Conservation (phyloP, 2,888 invertebrate genomes). For the Caenorhabditis sp. region DNA sequence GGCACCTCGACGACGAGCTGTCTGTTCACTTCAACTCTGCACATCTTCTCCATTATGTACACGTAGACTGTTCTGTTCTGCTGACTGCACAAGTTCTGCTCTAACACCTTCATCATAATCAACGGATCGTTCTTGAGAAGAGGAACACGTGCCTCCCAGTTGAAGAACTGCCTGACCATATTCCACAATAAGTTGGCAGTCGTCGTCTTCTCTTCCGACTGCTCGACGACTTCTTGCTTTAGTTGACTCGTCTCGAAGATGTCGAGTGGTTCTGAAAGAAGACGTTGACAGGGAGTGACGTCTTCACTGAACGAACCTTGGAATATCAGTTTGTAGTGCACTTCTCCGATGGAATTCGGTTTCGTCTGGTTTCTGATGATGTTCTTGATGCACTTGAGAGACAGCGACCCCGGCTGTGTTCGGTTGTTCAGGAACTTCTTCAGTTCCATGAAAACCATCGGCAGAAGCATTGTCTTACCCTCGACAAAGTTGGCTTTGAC, state of each 20-base stretch:
- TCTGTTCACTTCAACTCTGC: background rate
- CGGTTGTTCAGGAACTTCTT: background rate
- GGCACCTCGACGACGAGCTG: background rate
- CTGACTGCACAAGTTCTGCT: background rate
- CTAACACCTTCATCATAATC: background rate
- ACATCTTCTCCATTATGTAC: constrained; percentile 4
- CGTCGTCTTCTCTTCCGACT: background rate
- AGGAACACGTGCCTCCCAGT: background rate
- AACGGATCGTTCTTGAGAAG: background rate
- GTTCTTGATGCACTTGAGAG: background rate
- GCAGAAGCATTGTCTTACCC: background rate
- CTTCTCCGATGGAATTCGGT: background rate
- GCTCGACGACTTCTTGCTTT: background rate
- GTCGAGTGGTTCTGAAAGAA: background rate
- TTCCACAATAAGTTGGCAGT: background rate
- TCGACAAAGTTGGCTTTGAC: background rate
- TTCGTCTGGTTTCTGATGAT: background rate
- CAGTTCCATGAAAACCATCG: background rate
- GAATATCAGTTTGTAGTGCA: constrained; percentile 1
- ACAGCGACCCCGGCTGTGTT: background rate
- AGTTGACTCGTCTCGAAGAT: background rate
- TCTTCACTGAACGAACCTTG: background rate
- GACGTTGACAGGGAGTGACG: too few relatives aligned
- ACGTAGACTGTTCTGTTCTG: background rate
- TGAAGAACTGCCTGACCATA: background rate